A percentile compares a stretch with the other conserved stretches of the same genome.
Evolutionary conservation across 2,888 invertebrate genomes (phyloP).

Genomic region (Cataglyphis albicans): DNA sequence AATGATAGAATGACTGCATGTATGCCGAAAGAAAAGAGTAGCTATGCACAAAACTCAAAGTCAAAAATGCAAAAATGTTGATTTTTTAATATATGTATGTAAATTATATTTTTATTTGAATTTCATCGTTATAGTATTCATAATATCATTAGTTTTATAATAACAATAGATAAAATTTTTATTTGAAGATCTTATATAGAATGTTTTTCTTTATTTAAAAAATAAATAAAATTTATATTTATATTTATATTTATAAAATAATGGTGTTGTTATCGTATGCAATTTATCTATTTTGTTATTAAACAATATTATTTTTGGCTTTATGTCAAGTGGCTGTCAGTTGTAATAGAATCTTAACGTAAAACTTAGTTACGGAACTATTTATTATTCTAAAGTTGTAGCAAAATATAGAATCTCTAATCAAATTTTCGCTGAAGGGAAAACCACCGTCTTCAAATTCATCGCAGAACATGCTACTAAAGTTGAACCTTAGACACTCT

Average conservation of each 20-base stretch:
- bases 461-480: neutral
- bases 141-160: neutral
- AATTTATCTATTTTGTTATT: neutral
- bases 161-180: neutral
- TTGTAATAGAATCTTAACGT: neutral
- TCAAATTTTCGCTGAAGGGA: conserved; percentile 18
- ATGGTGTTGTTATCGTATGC: neutral
- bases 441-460: conserved; percentile 7
- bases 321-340: neutral
- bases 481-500: conserved; percentile 35
- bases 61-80: neutral
- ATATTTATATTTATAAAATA: neutral
- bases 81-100: neutral
- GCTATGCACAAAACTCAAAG: neutral
- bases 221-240: neutral
- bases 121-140: neutral
- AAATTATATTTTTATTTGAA: neutral
- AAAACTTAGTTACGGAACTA: neutral
- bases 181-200: neutral
- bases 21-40: neutral
- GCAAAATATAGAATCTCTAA: conserved; percentile 34
- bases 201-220: neutral
- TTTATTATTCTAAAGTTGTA: conserved; percentile 31
- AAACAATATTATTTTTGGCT: neutral
- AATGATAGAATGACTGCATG: conserved; percentile 3